Base-by-base conservation (phyloP, 2,797 vertebrate genomes). In the Psittacula echo region DNA sequence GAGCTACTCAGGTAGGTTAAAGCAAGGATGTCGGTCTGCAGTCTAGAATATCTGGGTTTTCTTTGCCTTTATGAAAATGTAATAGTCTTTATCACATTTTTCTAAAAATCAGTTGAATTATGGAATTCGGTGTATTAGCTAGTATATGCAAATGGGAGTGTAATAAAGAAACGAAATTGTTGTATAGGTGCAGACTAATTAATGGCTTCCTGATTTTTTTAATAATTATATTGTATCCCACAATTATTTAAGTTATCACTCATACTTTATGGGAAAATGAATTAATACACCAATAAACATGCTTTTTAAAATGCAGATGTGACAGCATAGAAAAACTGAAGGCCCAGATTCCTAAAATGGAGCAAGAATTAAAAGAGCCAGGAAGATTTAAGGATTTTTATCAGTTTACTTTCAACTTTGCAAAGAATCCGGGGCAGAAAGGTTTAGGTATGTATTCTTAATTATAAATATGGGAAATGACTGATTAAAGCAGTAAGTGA, bases 351-450 rank as follows among this genome's bases (percentile, higher is more conserved):
- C 99, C 99, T 97, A 99, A 99, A 98, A 99, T 99, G 99, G 99
- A 99, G 93, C 99, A 99, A 98, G 99, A 99, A 98, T 98, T 99
- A 98, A 99, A 99, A 98, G 99, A 99, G 93, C 99, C 99, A 64
- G 99, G 99, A 97, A 98, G 98, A 98, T 99, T 99, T 99, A 99
- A 99, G 98, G 99, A 99, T 98, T 99, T 99, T 98, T 99, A 99
- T 98, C 99, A 99, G 98, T 99, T 99, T 99, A 99, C 99, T 95
- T 99, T 99, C 99, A 99, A 99, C 98, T 99, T 99, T 97, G 99
- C 99, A 90, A 99, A 99, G 98, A 99, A 99, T 98, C 99, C 99
- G 10, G 99, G 99, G 94, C 99, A 99, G 97, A 99, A 99, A 98
- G 99, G 99, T 97, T 98, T 99, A 98, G 99, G 99, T 99, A 99